Base-by-base conservation (phyloP, 2,888 invertebrate genomes). In the Lutraria lutraria region DNA sequence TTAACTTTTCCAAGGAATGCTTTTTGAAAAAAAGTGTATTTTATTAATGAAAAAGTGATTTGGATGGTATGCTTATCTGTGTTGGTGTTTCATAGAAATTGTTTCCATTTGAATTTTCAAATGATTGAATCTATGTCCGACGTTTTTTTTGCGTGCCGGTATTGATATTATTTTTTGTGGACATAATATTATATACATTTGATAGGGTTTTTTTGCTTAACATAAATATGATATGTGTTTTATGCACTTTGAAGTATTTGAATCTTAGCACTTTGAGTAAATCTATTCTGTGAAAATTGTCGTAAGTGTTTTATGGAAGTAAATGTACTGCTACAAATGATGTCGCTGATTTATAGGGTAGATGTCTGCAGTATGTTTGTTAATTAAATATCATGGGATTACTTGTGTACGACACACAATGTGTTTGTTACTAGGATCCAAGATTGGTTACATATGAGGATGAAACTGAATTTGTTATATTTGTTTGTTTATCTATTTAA, bases 301-400 rank as follows among this genome's bases (percentile, higher is more conserved):
- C 43, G 8, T 43, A 4, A 43, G 43, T 25, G 25, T 10, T n/a
- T n/a, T 25, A 68, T 68, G 43, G 12, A 68, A 68, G 25, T 68
- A 68, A 68, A 25, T 68, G 63, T 25, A 68, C 15, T 25, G 63
- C 25, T 25, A n/a, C 12, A 68, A 25, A 25, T 1, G 12, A 25
- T 68, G 12, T 25, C n/a, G 25, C 63, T n/a, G 63, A 68, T 68
- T 68, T 68, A 3, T 25, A 25, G 8, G 12, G 25, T 25, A 68
- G 63, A 68, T 68, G 63, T 68, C 63, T 68, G 63, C 25, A 25
- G 63, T 25, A n/a, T n/a, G 63, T 4, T 68, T 25, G 63, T 68
- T 68, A 68, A 68, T 68, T n/a, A 68, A 25, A 4, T 68, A 68
- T 68, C 63, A 68, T 25, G 63, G 63, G 63, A 68, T 68, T 68